These are phyloP conservation scores for Brachypalpus laphriformis DNA, from an alignment of 2,888 invertebrate species.

Conservation along the genomic window DNA sequence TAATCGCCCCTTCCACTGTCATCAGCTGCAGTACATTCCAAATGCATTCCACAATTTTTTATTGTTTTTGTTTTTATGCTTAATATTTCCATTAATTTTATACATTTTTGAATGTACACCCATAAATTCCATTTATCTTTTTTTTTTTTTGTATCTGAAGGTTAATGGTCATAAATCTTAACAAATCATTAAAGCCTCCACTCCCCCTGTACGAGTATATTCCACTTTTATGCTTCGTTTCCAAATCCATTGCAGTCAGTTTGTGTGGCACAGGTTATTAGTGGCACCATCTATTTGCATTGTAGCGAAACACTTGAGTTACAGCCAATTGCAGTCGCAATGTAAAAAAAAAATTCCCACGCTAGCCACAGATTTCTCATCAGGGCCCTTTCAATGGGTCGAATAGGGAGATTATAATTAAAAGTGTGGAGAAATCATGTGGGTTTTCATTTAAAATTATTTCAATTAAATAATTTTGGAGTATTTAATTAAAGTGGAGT, in stretches of 20 bases:
- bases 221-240: neutral
- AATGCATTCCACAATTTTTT: neutral
- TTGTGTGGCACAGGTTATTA: constrained; percentile 13
- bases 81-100: neutral
- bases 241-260: neutral
- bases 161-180: constrained; percentile 40
- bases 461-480: constrained; percentile 44
- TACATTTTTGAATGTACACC: neutral
- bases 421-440: constrained; percentile 36
- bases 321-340: no score
- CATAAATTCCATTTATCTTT: constrained; percentile 20
- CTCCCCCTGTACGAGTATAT: neutral
- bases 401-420: constrained; percentile 22
- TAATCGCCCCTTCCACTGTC: neutral
- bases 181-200: constrained; percentile 27
- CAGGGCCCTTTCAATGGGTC: neutral
- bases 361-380: neutral
- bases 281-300: constrained; percentile 29
- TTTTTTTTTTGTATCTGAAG: neutral
- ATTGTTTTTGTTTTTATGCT: neutral
- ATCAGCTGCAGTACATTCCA: neutral
- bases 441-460: constrained; percentile 2
- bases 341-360: constrained; percentile 50
- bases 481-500: constrained; percentile 32
- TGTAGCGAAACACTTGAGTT: constrained; percentile 13